Evolutionary conservation across 2,113 vertebrate genomes (phyloP).

Genomic region (Lagopus muta): DNA sequence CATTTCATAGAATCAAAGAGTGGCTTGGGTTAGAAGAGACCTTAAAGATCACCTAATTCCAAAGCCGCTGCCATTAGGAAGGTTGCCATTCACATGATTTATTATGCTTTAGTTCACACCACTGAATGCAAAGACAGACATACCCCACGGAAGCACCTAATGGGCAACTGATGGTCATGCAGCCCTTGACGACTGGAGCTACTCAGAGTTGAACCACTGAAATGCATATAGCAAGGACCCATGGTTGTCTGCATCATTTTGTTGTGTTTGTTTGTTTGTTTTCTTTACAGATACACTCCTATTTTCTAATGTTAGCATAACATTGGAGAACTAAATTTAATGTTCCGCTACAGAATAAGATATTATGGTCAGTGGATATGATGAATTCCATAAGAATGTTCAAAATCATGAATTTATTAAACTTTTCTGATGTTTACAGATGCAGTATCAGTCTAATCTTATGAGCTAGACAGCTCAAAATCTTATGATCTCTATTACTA

Average conservation of each 20-base stretch:
- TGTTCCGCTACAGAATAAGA: not conserved
- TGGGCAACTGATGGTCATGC: not conserved
- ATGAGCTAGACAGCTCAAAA: slow-evolving; percentile 31
- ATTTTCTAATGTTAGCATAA: not conserved
- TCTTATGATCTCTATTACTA: not conserved
- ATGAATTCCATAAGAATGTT: slow-evolving; percentile 5
- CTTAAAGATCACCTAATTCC: not conserved
- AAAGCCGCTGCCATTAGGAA: too few relatives aligned
- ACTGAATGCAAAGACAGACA: not conserved
- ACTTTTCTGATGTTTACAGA: slow-evolving; percentile 30
- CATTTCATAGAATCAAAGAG: not conserved
- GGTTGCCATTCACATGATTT: not conserved
- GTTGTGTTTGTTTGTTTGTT: not conserved
- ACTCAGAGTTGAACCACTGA: not conserved
- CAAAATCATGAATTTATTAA: slow-evolving; percentile 10
- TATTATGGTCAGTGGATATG: not conserved
- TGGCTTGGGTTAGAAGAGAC: not conserved
- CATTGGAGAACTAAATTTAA: not conserved
- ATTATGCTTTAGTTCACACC: not conserved
- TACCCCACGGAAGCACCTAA: not conserved
- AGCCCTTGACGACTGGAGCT: not conserved
- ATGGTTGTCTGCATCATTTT: not conserved
- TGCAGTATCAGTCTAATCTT: slow-evolving; percentile 19
- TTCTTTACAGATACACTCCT: not conserved
- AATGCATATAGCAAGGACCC: not conserved